Base-by-base conservation (phyloP, 2,888 invertebrate genomes). In the Netelia fuscicornis region DNA sequence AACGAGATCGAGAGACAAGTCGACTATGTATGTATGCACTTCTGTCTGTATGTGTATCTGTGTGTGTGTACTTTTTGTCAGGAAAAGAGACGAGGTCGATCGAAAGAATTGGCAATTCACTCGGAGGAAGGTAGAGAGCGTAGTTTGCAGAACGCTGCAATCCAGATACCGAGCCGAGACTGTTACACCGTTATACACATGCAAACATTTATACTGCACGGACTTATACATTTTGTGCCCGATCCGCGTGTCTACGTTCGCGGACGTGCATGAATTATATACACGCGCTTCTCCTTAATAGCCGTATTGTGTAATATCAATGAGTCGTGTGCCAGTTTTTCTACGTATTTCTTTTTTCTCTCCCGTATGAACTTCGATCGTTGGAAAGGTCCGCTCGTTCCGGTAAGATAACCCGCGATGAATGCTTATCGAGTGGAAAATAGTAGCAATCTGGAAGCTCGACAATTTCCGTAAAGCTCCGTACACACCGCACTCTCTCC, bases 341-440 rank as follows among this genome's bases (percentile, higher is more conserved):
- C 58, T n/a, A 11, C 30, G n/a, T 64, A 2, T 37, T 30, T 64
- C 62, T 23, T 11, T 37, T 37, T 37, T 37, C 42, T 65, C 65
- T 1, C 8, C 3, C 52, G 13, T 17, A 48, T 58, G 42, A 37
- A 58, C 60, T 20, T 23, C 44, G 42, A 72, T 72, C 58, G 68
- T 60, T 48, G 60, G 48, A 78, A 56, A 9, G 37, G 23, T 76
- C 65, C 68, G 58, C 25, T 60, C 48, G 64, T 23, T 48, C 23
- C n/a, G 11, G 1, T 20, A 17, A 62, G 30, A 75, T 20, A 75
- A 75, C 20, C 78, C 54, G 79, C 75, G 65, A 72, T 44, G 72
- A 80, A 80, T 85, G 78, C 85, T 86, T 80, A 86, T 86, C 81
- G 83, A 77, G 84, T 83, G 85, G 77, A 86, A 85, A 81, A 81